phyloP scores from a whole-genome alignment of 1,140 invertebrate species.

The Cepaea nemoralis region DNA sequence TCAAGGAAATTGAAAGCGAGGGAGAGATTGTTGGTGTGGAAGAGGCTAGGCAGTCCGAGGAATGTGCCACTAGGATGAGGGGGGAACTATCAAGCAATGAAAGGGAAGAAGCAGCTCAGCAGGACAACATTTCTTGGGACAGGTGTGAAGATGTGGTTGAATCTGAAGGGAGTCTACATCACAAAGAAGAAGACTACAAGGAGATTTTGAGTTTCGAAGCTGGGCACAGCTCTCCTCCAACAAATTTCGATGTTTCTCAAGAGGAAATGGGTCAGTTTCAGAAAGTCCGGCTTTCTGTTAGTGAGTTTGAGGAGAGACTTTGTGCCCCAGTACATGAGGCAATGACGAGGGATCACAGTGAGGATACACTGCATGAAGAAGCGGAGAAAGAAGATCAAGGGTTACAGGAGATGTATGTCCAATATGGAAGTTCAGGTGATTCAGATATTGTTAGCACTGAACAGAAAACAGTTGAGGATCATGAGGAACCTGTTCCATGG shows the following conservation, averaged over 20 bases:
- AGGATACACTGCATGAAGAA: neutral
- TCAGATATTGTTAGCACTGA: neutral
- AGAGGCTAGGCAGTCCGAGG: neutral
- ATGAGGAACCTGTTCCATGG: neutral
- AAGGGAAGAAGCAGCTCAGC: neutral
- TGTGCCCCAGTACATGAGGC: neutral
- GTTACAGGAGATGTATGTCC: no score
- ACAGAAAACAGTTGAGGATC: neutral
- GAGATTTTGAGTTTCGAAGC: neutral
- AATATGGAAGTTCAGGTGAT: neutral
- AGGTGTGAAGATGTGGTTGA: neutral
- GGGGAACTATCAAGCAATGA: neutral
- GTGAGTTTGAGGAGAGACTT: neutral
- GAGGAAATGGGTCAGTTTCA: neutral
- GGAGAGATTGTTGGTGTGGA: neutral
- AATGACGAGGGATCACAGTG: neutral
- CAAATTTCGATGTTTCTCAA: constrained; percentile 19
- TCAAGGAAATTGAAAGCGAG: neutral
- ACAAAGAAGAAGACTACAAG: neutral
- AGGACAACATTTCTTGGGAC: neutral
- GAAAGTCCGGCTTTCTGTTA: neutral
- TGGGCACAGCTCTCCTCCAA: constrained; percentile 20
- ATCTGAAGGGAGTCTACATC: neutral
- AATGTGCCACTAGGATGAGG: neutral
- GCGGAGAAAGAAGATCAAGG: no score